phyloP scores from a whole-genome alignment of 2,113 vertebrate genomes.

The Eptesicus fuscus region DNA sequence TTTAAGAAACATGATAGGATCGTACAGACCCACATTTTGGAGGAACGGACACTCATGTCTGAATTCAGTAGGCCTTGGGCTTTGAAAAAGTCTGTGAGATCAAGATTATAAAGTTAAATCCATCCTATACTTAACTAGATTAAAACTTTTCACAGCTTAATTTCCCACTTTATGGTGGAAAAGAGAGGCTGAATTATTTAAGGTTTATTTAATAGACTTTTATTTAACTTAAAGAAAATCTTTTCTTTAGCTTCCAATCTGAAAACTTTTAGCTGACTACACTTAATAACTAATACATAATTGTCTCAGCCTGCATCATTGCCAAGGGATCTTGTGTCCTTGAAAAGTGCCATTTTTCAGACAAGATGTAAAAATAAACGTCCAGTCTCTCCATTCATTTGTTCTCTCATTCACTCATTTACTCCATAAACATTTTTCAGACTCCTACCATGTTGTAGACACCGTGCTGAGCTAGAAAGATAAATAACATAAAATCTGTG shows the following conservation, averaged over 20 bases:
- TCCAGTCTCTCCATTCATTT: neutral
- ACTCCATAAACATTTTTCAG: neutral
- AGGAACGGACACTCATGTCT: neutral
- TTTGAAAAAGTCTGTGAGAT: slow-evolving; percentile 4
- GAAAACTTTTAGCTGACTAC: neutral
- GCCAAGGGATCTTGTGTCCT: neutral
- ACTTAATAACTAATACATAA: neutral
- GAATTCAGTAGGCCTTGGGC: neutral
- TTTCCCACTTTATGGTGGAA: neutral
- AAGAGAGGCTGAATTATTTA: slow-evolving; percentile 1
- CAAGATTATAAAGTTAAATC: slow-evolving; percentile 18
- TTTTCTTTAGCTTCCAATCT: neutral
- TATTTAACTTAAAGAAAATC: neutral
- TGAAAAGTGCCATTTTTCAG: slow-evolving; percentile 22
- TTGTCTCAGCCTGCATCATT: neutral
- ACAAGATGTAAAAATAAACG: slow-evolving; percentile 1
- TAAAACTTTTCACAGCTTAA: slow-evolving; percentile 1
- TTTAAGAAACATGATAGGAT: neutral
- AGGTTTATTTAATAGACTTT: neutral
- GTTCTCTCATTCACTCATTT: neutral
- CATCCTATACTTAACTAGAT: neutral
- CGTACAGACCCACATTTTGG: neutral
- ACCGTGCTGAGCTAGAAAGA: neutral
- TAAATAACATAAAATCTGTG: neutral
- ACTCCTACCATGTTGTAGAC: neutral